A percentile compares a stretch with the other conserved stretches of the same genome.
Evolutionary conservation across 2,888 invertebrate genomes (phyloP).

Genomic region (Girardia tigrina): DNA sequence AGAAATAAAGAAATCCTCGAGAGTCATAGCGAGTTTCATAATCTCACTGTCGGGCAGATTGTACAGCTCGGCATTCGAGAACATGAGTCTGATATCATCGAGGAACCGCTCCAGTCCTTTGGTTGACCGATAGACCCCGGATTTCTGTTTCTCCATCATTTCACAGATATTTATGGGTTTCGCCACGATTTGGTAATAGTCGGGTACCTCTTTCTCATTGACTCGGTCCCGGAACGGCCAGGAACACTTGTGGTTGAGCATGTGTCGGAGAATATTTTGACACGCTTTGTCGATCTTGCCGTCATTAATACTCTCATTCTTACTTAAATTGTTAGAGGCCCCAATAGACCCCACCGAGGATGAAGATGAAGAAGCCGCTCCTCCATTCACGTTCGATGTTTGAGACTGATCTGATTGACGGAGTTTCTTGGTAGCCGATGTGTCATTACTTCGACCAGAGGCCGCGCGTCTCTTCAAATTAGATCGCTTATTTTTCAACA

Average conservation of each 20-base stretch:
- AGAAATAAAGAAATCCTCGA: neutral
- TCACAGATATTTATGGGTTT: neutral
- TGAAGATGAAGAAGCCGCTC: too few relatives aligned
- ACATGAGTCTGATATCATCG: neutral
- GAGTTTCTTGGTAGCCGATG: neutral
- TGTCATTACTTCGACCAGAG: neutral
- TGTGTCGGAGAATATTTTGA: conserved; percentile 59
- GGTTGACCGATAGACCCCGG: neutral
- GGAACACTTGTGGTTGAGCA: conserved; percentile 77
- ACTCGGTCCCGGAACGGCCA: conserved; percentile 92
- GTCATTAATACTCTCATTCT: neutral
- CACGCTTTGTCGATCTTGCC: conserved; percentile 17
- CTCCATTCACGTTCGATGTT: neutral
- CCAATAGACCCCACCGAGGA: neutral
- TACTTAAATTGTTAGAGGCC: neutral
- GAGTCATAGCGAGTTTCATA: neutral
- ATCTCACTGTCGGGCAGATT: neutral
- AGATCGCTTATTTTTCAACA: neutral
- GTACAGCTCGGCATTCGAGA: neutral
- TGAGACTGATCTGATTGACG: neutral
- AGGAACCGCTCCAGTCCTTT: neutral
- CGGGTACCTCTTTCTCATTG: conserved; percentile 61
- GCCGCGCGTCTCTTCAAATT: neutral
- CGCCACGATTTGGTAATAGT: neutral
- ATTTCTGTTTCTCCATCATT: neutral